These are phyloP conservation scores for Aphidius ervi DNA, from an alignment of 1,140 invertebrate genomes.

Conservation along the genomic window DNA sequence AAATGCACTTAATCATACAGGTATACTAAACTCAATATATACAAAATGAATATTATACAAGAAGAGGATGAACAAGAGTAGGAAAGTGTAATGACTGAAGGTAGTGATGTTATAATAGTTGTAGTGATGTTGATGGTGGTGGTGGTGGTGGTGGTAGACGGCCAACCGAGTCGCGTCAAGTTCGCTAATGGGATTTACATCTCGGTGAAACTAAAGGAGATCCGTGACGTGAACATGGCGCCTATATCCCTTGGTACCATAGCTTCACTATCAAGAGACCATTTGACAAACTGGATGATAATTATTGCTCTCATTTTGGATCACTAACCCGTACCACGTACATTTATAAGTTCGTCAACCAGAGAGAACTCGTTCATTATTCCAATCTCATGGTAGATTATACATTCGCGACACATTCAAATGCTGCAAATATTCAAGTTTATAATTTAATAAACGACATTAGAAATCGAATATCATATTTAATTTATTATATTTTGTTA, in stretches of 20 bases:
- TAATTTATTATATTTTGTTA: too few relatives aligned
- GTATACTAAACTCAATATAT: too few relatives aligned
- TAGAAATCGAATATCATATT: too few relatives aligned
- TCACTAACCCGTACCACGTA: not conserved
- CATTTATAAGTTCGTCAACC: too few relatives aligned
- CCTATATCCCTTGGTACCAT: conserved; percentile 4
- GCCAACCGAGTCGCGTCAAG: conserved; percentile 36
- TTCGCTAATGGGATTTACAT: conserved; percentile 41
- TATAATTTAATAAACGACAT: too few relatives aligned
- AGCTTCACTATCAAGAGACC: conserved; percentile 14
- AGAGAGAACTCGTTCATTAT: not conserved
- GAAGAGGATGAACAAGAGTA: too few relatives aligned
- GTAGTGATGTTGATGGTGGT: conserved; percentile 10
- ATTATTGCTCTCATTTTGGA: conserved; percentile 20
- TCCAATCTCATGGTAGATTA: too few relatives aligned
- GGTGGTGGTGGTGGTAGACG: conserved; percentile 2
- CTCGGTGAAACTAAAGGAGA: conserved; percentile 25
- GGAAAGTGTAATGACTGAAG: too few relatives aligned
- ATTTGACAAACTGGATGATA: conserved; percentile 26
- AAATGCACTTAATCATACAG: too few relatives aligned
- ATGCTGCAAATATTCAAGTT: too few relatives aligned
- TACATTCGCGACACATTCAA: not conserved
- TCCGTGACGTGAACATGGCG: conserved; percentile 21
- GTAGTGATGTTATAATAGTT: too few relatives aligned
- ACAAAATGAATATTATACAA: too few relatives aligned